A percentile compares a stretch with the other conserved stretches of the same genome.
These are phyloP conservation scores for Eucera pruinosa DNA, from an alignment of 2,888 invertebrate genomes.

Conservation along the genomic window DNA sequence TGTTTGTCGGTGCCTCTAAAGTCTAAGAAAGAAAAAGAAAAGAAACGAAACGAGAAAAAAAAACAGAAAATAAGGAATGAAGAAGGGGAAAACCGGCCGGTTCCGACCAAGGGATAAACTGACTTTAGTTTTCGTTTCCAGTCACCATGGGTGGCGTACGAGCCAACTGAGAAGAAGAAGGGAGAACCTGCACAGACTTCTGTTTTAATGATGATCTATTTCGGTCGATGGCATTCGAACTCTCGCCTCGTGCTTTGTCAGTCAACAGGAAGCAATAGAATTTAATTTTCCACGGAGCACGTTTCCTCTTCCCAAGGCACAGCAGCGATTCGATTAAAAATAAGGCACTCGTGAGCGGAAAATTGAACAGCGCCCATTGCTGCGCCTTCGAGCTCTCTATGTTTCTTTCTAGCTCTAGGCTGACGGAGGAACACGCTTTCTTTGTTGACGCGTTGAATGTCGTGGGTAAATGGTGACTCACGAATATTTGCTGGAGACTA, in stretches of 20 bases:
- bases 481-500: background rate
- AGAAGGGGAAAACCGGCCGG: background rate
- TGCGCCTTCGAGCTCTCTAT: background rate
- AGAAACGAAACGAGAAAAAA: background rate
- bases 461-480: background rate
- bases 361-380: conserved; percentile 13
- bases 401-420: background rate
- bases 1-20: conserved; percentile 27
- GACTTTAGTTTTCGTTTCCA: conserved; percentile 46
- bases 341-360: conserved; percentile 38
- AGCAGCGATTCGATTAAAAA: conserved; percentile 50
- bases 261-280: conserved; percentile 73
- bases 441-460: background rate
- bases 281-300: conserved; percentile 67
- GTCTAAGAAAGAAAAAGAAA: background rate
- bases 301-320: conserved; percentile 39
- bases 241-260: conserved; percentile 62
- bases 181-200: conserved; percentile 46
- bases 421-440: background rate
- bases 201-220: conserved; percentile 70
- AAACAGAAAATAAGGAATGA: background rate
- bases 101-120: conserved; percentile 44
- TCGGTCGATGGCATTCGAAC: conserved; percentile 66
- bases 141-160: conserved; percentile 62
- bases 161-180: conserved; percentile 12